Percentiles rank a stretch among this genome's conserved stretches.
Evolutionary conservation across 2,113 vertebrate species (phyloP).

Genomic region (Cichladusa arquata): DNA sequence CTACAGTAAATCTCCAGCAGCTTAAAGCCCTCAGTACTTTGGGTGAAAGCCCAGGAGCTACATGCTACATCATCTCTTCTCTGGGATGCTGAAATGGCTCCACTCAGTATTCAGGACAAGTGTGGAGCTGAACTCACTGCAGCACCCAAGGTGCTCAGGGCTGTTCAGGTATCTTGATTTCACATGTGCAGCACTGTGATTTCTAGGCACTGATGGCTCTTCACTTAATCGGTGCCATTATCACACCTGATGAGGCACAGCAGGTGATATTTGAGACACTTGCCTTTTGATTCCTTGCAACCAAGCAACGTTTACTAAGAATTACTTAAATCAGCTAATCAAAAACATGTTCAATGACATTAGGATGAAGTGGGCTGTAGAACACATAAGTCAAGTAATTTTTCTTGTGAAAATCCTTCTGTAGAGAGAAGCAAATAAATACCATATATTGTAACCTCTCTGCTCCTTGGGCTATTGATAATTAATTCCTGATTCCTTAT

Average conservation of each 20-base stretch:
- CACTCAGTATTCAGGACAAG: not conserved
- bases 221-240: slow-evolving; percentile 38
- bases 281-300: slow-evolving; percentile 46
- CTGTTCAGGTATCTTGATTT: not conserved
- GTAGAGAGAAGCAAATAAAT: slow-evolving; percentile 10
- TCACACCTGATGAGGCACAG: slow-evolving; percentile 61
- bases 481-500: not conserved
- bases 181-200: not conserved
- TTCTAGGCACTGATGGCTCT: slow-evolving; percentile 7
- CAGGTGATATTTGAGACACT: slow-evolving; percentile 34
- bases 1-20: not conserved
- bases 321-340: slow-evolving; percentile 53
- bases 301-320: slow-evolving; percentile 48
- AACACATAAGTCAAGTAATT: slow-evolving; percentile 11
- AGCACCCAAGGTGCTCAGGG: not conserved
- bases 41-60: not conserved
- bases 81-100: not conserved
- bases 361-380: slow-evolving; percentile 36
- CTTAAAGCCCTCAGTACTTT: not conserved
- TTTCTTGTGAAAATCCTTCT: slow-evolving; percentile 11
- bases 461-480: not conserved
- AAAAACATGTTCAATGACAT: slow-evolving; percentile 39
- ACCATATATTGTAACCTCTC: not conserved
- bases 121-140: not conserved
- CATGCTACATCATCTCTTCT: not conserved